Evolutionary conservation across 1,140 invertebrate genomes (phyloP).

Genomic region (Bombus waltoni): DNA sequence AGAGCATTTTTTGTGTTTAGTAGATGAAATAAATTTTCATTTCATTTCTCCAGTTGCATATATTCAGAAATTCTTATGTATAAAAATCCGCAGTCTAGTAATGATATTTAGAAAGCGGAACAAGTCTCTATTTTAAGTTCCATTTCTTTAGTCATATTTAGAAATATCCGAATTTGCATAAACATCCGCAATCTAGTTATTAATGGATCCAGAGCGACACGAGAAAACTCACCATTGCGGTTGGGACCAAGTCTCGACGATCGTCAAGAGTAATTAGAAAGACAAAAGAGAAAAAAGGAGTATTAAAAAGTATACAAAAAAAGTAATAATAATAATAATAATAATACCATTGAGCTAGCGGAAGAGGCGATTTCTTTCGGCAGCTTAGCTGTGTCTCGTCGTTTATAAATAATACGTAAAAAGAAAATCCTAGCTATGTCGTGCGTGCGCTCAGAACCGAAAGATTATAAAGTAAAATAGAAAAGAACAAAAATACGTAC

Average conservation of each 20-base stretch:
- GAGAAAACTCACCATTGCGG: conserved; percentile 40
- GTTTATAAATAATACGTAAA: conserved; percentile 43
- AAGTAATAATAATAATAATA: background rate
- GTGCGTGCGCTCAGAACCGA: conserved; percentile 2
- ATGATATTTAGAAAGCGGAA: no score
- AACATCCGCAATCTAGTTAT: background rate
- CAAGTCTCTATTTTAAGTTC: no score
- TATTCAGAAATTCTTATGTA: no score
- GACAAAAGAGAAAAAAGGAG: background rate
- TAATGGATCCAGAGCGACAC: conserved; percentile 21
- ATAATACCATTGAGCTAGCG: background rate
- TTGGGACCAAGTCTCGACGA: conserved; percentile 61
- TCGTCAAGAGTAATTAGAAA: conserved; percentile 38
- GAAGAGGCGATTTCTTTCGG: conserved; percentile 25
- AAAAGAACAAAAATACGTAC: background rate
- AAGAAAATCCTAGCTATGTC: conserved; percentile 10
- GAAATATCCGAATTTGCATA: no score
- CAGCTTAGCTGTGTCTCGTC: conserved; percentile 44
- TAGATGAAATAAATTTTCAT: no score
- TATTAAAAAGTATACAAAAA: background rate
- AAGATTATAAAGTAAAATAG: background rate
- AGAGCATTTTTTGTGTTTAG: no score
- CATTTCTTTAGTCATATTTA: no score
- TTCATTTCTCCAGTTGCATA: no score
- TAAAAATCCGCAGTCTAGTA: no score